phyloP scores from a whole-genome alignment of 2,113 vertebrate genomes.

The Hiodon alosoides region DNA sequence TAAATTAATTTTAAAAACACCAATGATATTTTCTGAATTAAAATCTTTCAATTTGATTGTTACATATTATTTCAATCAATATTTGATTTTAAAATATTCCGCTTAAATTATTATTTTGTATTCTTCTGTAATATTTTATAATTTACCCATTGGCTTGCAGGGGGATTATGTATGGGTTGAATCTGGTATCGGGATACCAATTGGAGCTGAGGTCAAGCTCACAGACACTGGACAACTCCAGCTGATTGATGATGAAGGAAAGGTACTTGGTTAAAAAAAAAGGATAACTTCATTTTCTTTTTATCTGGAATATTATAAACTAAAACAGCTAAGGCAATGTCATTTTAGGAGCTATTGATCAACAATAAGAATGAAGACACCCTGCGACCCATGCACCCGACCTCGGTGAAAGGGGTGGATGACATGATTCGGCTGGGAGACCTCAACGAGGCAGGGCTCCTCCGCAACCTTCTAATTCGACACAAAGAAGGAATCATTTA shows the following conservation, averaged over 20 bases:
- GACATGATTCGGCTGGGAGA: conserved; percentile 91
- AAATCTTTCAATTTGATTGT: neutral
- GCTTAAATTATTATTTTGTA: neutral
- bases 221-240: conserved; percentile 70
- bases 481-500: conserved; percentile 80
- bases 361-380: conserved; percentile 46
- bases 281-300: neutral
- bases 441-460: conserved; percentile 81
- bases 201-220: conserved; percentile 78
- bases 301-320: neutral
- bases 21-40: neutral
- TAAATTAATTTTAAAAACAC: neutral
- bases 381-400: conserved; percentile 81
- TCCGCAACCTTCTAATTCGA: conserved; percentile 83
- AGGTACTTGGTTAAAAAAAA: conserved; percentile 60
- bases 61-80: neutral
- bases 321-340: neutral
- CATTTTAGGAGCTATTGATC: conserved; percentile 70
- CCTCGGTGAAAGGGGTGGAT: conserved; percentile 76
- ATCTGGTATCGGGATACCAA: conserved; percentile 58
- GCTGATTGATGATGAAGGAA: conserved; percentile 89
- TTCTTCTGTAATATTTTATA: neutral
- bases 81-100: neutral
- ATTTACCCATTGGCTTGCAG: conserved; percentile 46
- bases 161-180: conserved; percentile 93